Evolutionary conservation across 2,797 vertebrate species (phyloP).

Genomic region (Enteromius fasciolatus): DNA sequence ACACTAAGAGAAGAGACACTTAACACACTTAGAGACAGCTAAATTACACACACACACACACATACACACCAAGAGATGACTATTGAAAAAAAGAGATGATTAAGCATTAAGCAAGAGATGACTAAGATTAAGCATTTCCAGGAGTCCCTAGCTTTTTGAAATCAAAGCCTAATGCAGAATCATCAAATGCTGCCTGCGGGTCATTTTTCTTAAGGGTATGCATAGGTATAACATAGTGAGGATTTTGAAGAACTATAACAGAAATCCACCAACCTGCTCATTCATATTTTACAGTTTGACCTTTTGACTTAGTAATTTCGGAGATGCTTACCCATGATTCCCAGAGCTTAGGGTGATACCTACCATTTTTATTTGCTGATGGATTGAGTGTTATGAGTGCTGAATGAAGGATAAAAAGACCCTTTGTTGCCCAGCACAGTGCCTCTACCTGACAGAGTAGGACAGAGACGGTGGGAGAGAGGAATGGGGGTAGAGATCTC

Average conservation of each 20-base stretch:
- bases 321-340: conserved; percentile 24
- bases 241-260: conserved; percentile 14
- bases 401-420: conserved; percentile 50
- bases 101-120: too few relatives aligned
- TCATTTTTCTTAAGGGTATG: not conserved
- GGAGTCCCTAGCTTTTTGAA: conserved; percentile 13
- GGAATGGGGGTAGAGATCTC: conserved; percentile 34
- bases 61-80: too few relatives aligned
- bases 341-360: conserved; percentile 27
- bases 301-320: conserved; percentile 1
- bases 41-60: not conserved
- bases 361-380: conserved; percentile 33
- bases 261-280: conserved; percentile 21
- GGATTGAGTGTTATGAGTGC: conserved; percentile 6
- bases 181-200: not conserved
- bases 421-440: conserved; percentile 52
- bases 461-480: conserved; percentile 27
- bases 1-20: not conserved
- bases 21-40: not conserved
- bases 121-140: conserved; percentile 22
- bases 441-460: conserved; percentile 41
- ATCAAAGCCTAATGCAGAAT: conserved; percentile 4
- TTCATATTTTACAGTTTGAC: conserved; percentile 35
- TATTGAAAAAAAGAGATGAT: too few relatives aligned
- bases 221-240: not conserved